phyloP scores from a whole-genome alignment of 2,113 vertebrate species.

The Turnix velox region DNA sequence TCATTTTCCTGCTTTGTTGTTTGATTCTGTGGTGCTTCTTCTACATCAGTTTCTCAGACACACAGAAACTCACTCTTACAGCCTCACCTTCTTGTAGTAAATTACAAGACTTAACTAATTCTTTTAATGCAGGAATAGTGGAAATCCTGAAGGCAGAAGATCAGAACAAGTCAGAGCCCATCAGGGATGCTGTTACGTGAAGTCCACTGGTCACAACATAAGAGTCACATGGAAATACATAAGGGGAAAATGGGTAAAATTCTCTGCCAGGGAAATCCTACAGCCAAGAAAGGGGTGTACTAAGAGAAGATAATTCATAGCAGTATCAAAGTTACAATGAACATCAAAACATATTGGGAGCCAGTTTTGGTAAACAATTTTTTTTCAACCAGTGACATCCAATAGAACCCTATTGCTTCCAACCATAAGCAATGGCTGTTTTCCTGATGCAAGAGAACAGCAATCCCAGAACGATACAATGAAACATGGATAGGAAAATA shows the following conservation, averaged over 20 bases:
- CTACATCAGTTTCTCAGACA: background rate
- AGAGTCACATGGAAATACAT: background rate
- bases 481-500: background rate
- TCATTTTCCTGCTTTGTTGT: background rate
- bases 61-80: background rate
- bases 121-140: background rate
- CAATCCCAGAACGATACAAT: background rate
- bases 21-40: background rate
- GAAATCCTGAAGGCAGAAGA: background rate
- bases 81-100: background rate
- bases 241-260: background rate
- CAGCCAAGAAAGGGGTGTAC: background rate
- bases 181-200: background rate
- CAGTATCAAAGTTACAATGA: background rate
- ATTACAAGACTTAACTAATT: background rate
- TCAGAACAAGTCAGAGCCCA: background rate
- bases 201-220: background rate
- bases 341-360: background rate
- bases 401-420: background rate
- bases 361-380: background rate
- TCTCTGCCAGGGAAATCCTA: background rate
- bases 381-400: too few relatives aligned
- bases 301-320: background rate
- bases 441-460: background rate
- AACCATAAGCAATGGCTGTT: background rate